Base-by-base conservation (phyloP, 2,113 vertebrate genomes). In the Nipponia nippon region DNA sequence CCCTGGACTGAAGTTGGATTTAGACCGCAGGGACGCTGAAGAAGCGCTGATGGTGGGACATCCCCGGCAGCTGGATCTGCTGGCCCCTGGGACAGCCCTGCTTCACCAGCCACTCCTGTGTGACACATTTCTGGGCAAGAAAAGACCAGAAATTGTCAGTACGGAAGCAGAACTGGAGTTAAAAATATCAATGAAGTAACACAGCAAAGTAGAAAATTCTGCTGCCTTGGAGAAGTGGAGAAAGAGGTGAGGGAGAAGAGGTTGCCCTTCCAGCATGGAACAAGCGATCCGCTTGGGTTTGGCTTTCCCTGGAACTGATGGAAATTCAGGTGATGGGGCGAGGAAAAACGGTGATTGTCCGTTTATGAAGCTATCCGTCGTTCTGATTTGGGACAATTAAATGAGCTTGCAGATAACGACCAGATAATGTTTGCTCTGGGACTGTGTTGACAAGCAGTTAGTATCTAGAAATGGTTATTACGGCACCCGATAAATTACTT, bases 341-440 rank as follows among this genome's bases (percentile, higher is more conserved):
- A 26, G 20, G 46, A 66, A 42, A 12, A 38, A 34, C 1, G 2
- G 30, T 2, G 2, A 17, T 15, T 30, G 22, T 38, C n/a, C 2
- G 1, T 10, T n/a, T 15, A 2, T 6, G 42, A 27, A 65, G 21
- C 13, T 17, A 12, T 1, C 58, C 5, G 1, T 58, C 40, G 0
- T 18, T 55, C 46, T 14, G 29, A 34, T 42, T 18, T 27, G 44
- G 65, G 63, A 50, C 56, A 38, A 11, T 42, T 65, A 62, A 83
- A 27, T 42, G 29, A 46, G 16, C 50, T 30, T 7, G 14, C 36
- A 55, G 84, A 55, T 50, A 65, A 65, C 0, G 26, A 23, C 25
- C 46, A 27, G 73, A 10, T 52, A 62, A 13, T 3, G 27, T 30
- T 30, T 13, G 52, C 23, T 0, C 59, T 29, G 47, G 50, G 44